A percentile compares a stretch with the other conserved stretches of the same genome.
Conservation (phyloP, 2,797 vertebrate genomes). For the Pipistrellus pipistrellus region DNA sequence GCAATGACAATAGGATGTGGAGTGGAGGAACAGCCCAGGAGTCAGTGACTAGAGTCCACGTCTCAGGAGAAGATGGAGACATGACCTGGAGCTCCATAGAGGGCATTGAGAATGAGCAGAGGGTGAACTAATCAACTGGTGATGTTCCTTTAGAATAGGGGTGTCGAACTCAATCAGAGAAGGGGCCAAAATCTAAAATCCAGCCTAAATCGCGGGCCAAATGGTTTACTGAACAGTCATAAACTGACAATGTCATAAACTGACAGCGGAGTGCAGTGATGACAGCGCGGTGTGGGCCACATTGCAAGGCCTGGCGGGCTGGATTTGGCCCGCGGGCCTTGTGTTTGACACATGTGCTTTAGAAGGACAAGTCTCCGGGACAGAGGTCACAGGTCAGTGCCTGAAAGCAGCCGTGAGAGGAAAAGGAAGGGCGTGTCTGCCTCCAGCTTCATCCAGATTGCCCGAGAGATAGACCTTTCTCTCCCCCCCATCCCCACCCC, state of each 20-base stretch:
- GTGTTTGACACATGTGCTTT: no score
- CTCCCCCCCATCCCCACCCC: rapidly evolving
- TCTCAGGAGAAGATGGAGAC: not conserved
- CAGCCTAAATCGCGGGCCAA: no score
- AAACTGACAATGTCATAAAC: no score
- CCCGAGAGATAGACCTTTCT: not conserved
- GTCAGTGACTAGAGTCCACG: rapidly evolving
- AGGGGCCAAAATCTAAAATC: no score
- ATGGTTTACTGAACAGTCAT: no score
- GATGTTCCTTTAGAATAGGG: not conserved
- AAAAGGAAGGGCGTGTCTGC: rapidly evolving
- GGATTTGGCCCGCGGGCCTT: no score
- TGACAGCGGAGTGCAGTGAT: no score
- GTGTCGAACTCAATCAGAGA: no score
- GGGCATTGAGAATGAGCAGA: not conserved
- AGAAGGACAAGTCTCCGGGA: not conserved
- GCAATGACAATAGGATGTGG: not conserved
- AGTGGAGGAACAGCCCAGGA: not conserved
- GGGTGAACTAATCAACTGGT: not conserved
- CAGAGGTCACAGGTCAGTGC: not conserved
- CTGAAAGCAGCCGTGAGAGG: slow-evolving; percentile 67
- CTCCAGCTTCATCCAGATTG: slow-evolving; percentile 25
- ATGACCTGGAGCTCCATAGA: not conserved
- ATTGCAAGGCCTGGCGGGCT: no score
- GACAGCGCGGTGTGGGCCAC: no score